Evolutionary conservation across 2,113 vertebrate genomes (phyloP), one percentile per base, ranked within the genome.

Genomic region (Bathybates hornii): DNA sequence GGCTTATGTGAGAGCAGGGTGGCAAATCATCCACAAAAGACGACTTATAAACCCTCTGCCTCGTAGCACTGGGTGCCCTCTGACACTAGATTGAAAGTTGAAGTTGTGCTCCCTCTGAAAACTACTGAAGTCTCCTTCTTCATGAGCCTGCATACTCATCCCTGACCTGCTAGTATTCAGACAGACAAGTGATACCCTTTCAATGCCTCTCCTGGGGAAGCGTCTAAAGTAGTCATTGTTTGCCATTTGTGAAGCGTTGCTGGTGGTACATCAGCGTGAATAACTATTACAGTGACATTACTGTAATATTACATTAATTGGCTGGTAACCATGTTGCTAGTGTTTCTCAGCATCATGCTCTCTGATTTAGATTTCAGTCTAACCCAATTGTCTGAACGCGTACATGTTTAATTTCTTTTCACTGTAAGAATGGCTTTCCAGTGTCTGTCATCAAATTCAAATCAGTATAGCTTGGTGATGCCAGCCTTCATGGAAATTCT

Each of bases 51-150:
- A 83, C 87, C 68, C 80, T n/a, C 41, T 21, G 93, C 83, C 93
- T 89, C 81, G n/a, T 89, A 29, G 54, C 48, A 76, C 91, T 56
- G 91, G 91, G 73, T 95, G 92, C 92, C 90, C 86, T 76, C 86
- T 94, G 87, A 96, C 94, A 94, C 91, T 5, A 92, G 76, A 90
- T 93, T 94, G 93, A 96, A 96, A 95, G 96, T 95, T 94, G 9
- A 86, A 61, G 83, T n/a, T 2, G 92, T 94, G 93, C 94, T 88
- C 88, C 50, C 16, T 89, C 84, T 93, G 94, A 96, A 92, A 89
- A 86, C 83, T 16, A 91, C 86, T 95, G 95, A 96, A 93, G 90
- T 86, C 88, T 82, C 2, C 90, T 94, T 94, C 80, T 87, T 86
- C 86, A 66, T 38, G 7, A 61, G 50, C 82, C 91, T 89, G 82